Percentiles rank a stretch among this genome's conserved stretches.
These are phyloP conservation scores for Apamea monoglypha DNA, from an alignment of 2,888 invertebrate species.

Conservation along the genomic window DNA sequence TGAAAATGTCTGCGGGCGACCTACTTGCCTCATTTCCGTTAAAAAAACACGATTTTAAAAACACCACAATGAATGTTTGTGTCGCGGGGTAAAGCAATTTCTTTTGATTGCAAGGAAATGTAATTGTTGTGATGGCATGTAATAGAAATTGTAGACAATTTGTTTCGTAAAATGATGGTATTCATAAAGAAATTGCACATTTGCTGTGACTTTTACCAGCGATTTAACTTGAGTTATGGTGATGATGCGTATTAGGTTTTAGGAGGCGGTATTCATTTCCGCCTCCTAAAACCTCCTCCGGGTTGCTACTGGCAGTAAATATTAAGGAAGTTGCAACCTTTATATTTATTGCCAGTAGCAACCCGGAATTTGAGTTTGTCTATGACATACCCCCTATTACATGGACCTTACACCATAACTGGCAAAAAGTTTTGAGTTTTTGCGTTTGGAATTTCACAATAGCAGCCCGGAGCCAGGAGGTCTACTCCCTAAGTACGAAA, in stretches of 20 bases:
- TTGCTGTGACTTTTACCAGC: constrained; percentile 46
- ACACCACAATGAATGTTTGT: constrained; percentile 66
- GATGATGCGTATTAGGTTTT: constrained; percentile 17
- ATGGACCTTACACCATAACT: neutral
- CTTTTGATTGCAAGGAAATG: constrained; percentile 68
- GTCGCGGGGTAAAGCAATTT: constrained; percentile 67
- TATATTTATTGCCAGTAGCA: neutral
- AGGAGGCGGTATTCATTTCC: constrained; percentile 6
- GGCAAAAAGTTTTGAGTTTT: neutral
- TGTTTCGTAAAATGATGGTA: constrained; percentile 64
- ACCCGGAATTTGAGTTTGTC: neutral
- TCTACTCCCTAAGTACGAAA: too few relatives aligned
- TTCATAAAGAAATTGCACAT: constrained; percentile 60
- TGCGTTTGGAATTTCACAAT: too few relatives aligned
- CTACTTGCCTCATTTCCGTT: constrained; percentile 57
- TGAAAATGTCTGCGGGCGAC: constrained; percentile 56
- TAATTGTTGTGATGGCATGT: constrained; percentile 71
- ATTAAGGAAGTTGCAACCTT: too few relatives aligned
- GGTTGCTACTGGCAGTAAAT: too few relatives aligned
- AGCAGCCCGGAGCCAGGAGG: too few relatives aligned
- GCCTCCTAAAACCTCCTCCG: too few relatives aligned
- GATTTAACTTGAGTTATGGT: constrained; percentile 38
- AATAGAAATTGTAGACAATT: constrained; percentile 71
- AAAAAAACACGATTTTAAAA: constrained; percentile 68
- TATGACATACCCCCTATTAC: neutral